phyloP scores from a whole-genome alignment of 2,888 invertebrate genomes.

The Spisula solida region DNA sequence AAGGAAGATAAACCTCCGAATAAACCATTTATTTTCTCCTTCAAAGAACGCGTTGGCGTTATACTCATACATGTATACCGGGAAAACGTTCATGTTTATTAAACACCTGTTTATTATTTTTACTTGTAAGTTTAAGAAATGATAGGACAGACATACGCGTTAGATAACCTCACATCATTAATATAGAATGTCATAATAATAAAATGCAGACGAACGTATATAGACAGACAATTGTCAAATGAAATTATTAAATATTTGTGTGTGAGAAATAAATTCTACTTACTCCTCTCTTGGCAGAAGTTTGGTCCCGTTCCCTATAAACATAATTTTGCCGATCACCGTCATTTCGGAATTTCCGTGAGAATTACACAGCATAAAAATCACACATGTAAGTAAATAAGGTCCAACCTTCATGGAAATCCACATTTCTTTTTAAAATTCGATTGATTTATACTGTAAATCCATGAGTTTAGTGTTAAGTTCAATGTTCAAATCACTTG shows the following conservation, averaged over 20 bases:
- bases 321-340: constrained; percentile 44
- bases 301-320: constrained; percentile 49
- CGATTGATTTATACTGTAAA: background rate
- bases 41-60: too few species aligned
- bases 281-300: constrained; percentile 39
- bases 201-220: background rate
- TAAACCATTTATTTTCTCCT: too few species aligned
- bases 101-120: constrained; percentile 9
- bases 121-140: background rate
- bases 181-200: background rate
- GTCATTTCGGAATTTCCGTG: constrained; percentile 36
- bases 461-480: constrained; percentile 32
- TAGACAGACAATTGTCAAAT: background rate
- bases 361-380: constrained; percentile 26
- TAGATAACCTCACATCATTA: constrained; percentile 1
- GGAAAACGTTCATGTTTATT: too few species aligned
- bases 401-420: background rate
- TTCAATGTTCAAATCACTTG: constrained; percentile 8
- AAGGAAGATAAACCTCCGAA: too few species aligned
- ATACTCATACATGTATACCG: background rate
- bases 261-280: background rate
- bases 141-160: background rate
- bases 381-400: constrained; percentile 13
- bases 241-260: background rate
- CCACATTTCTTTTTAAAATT: constrained; percentile 36